Base-by-base conservation (phyloP, 2,797 vertebrate species). In the Periophthalmus magnuspinnatus region DNA sequence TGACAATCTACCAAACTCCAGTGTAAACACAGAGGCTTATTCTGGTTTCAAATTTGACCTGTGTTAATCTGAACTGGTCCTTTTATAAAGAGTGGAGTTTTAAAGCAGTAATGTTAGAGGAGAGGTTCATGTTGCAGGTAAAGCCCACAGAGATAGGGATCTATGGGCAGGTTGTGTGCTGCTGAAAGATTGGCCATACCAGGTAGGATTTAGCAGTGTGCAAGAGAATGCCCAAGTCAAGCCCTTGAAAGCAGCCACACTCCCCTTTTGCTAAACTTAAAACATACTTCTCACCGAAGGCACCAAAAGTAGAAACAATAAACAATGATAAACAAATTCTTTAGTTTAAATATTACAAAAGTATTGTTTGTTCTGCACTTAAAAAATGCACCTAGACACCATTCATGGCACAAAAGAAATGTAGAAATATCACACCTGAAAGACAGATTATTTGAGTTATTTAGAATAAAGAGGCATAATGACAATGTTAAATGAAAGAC, bases 181-280 rank as follows among this genome's bases (percentile, higher is more conserved):
- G 86, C 76, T 90, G 85, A 92, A 85, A 89, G 90, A 86, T 69
- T 24, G 24, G 57, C 70, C 86, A 92, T 93, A 92, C 92, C 89
- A 83, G 13, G 56, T 65, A 80, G 86, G 90, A 92, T 93, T 93
- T 90, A 80, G 79, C 22, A 66, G 73, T 71, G 62, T 66, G 76
- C 66, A 68, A 68, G 76, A 86, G 92, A 90, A 86, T 69, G 68
- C 76, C 24, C 79, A 83, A 81, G 80, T 80, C 69, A 85, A 78
- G 82, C 77, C 64, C 21, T 58, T 58, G 70, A 66, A 76, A 69
- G 38, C 69, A 73, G 72, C 32, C 48, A 65, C 61, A 76, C 36
- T 81, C 77, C 64, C n/a, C 63, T 65, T 63, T 56, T 14, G 19
- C 19, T 21, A 16, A 14, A 45, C 41, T 3, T 28, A 28, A 28